phyloP scores from a whole-genome alignment of 2,888 invertebrate species.

The Caradrina clavipalpis region DNA sequence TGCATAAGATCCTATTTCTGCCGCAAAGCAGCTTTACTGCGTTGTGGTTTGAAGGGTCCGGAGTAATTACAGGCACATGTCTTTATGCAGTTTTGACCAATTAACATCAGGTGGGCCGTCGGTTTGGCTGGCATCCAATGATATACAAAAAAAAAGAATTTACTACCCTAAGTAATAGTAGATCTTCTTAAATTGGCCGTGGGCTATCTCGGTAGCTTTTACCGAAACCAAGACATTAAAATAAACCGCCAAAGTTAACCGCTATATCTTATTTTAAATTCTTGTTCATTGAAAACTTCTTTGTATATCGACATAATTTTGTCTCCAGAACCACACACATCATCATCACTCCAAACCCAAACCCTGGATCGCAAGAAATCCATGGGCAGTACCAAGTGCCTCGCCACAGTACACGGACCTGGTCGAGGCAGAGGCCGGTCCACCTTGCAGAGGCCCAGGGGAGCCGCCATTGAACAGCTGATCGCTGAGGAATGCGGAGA shows the following conservation, averaged over 20 bases:
- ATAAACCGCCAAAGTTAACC: neutral
- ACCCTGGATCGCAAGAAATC: conserved; percentile 84
- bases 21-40: too few relatives aligned
- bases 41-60: too few relatives aligned
- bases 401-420: conserved; percentile 85
- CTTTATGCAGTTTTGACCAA: too few relatives aligned
- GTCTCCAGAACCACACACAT: conserved; percentile 84
- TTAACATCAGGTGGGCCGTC: too few relatives aligned
- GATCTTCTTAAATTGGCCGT: too few relatives aligned
- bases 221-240: neutral
- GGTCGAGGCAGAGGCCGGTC: conserved; percentile 78
- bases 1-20: too few relatives aligned
- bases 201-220: too few relatives aligned
- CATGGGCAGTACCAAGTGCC: conserved; percentile 78
- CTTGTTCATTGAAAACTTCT: too few relatives aligned
- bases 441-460: conserved; percentile 82
- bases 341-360: conserved; percentile 88
- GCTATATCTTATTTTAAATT: neutral
- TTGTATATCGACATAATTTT: neutral
- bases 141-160: too few relatives aligned
- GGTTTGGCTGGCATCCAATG: too few relatives aligned
- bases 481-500: conserved; percentile 88
- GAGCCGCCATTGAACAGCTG: conserved; percentile 84
- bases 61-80: too few relatives aligned
- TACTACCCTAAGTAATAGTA: too few relatives aligned